A percentile compares a stretch with the other conserved stretches of the same genome.
These are phyloP conservation scores for Pseudopodoces humilis DNA, from an alignment of 2,113 vertebrate genomes.

Conservation along the genomic window DNA sequence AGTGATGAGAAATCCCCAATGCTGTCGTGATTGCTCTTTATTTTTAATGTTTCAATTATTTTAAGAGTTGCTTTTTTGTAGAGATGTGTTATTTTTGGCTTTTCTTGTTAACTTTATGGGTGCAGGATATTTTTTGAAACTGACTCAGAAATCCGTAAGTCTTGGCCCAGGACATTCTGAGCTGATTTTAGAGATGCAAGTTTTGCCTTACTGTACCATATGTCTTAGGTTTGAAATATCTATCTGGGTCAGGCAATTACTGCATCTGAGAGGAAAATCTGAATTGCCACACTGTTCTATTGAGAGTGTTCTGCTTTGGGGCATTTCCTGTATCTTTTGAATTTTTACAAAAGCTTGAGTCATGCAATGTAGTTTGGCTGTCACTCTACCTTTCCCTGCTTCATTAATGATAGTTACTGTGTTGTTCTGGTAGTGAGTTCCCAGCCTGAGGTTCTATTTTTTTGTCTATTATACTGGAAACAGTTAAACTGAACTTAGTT, in stretches of 20 bases:
- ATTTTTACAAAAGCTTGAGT: not conserved
- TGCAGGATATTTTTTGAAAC: not conserved
- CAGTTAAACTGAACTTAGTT: not conserved
- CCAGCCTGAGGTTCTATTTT: not conserved
- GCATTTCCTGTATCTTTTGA: constrained; percentile 5
- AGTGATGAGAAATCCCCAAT: not conserved
- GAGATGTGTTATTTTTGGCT: not conserved
- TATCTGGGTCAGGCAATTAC: constrained; percentile 41
- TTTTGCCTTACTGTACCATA: not conserved
- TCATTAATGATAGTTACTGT: not conserved
- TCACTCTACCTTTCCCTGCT: not conserved
- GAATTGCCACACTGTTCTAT: not conserved
- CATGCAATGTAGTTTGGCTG: not conserved
- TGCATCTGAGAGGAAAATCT: constrained; percentile 12
- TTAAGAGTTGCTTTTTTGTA: not conserved
- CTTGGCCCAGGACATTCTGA: not conserved
- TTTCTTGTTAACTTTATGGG: not conserved
- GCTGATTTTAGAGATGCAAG: not conserved
- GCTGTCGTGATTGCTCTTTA: not conserved
- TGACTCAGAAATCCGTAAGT: not conserved
- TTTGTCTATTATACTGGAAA: not conserved
- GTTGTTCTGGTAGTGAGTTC: not conserved
- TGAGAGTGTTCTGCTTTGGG: constrained; percentile 33
- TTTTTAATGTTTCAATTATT: not conserved
- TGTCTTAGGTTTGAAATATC: not conserved